phyloP scores from a whole-genome alignment of 2,113 vertebrate genomes.

The Limanda limanda region DNA sequence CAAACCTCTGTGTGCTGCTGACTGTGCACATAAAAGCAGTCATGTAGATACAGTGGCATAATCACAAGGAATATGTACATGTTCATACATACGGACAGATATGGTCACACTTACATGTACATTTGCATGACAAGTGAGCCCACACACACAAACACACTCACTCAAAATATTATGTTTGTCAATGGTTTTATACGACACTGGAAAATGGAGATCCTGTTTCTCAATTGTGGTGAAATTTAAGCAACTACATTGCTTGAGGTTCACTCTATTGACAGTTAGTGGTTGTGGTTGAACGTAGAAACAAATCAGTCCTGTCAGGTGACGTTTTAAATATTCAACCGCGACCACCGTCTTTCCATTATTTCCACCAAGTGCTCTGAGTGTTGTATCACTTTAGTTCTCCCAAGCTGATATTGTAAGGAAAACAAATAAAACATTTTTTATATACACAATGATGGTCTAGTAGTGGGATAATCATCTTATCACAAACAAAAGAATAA shows the following conservation, averaged over 20 bases:
- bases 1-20: slow-evolving; percentile 11
- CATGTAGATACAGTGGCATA: neutral
- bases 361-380: neutral
- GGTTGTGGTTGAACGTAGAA: neutral
- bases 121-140: too few relatives aligned
- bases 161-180: neutral
- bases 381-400: neutral
- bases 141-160: neutral
- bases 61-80: neutral
- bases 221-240: neutral
- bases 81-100: too few relatives aligned
- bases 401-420: too few relatives aligned
- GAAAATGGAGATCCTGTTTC: neutral
- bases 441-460: too few relatives aligned
- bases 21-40: neutral
- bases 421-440: too few relatives aligned
- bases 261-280: neutral
- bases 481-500: too few relatives aligned
- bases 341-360: neutral
- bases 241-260: neutral
- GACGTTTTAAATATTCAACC: neutral
- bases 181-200: neutral
- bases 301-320: slow-evolving; percentile 2
- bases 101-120: too few relatives aligned
- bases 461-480: neutral